phyloP scores from a whole-genome alignment of 2,797 vertebrate genomes.

The Microcaecilia unicolor region DNA sequence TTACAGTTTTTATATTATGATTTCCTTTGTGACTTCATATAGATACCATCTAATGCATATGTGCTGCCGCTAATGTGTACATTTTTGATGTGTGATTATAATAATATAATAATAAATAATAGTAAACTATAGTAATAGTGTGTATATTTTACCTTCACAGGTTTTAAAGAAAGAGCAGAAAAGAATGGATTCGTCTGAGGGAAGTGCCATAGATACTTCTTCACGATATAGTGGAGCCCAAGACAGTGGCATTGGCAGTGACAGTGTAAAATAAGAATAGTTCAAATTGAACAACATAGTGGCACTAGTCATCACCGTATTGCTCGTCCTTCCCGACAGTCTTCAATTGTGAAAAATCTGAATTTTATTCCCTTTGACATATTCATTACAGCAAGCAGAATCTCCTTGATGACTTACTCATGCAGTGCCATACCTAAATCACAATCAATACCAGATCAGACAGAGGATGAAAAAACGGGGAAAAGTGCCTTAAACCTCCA shows the following conservation, averaged over 20 bases:
- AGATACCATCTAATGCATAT: slow-evolving; percentile 23
- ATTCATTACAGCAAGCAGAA: slow-evolving; percentile 83
- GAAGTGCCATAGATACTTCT: slow-evolving; percentile 54
- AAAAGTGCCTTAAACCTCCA: slow-evolving; percentile 66
- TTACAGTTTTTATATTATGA: slow-evolving; percentile 9
- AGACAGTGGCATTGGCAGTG: slow-evolving; percentile 94
- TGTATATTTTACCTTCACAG: slow-evolving; percentile 60
- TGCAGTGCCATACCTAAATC: slow-evolving; percentile 51
- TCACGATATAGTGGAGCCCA: slow-evolving; percentile 78
- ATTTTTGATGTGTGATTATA: slow-evolving; percentile 10
- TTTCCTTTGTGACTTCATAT: slow-evolving; percentile 17
- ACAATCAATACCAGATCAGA: slow-evolving; percentile 47
- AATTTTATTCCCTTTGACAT: slow-evolving; percentile 92
- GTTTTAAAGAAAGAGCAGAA: slow-evolving; percentile 66
- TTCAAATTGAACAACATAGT: slow-evolving; percentile 87
- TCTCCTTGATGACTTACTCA: slow-evolving; percentile 90
- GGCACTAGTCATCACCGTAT: slow-evolving; percentile 87
- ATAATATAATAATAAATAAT: slow-evolving; percentile 22
- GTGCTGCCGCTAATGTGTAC: slow-evolving; percentile 23
- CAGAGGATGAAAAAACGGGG: slow-evolving; percentile 54
- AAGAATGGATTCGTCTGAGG: slow-evolving; percentile 43
- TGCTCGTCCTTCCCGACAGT: slow-evolving; percentile 79
- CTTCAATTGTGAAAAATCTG: slow-evolving; percentile 89
- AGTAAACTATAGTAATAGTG: too few species aligned
- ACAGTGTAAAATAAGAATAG: slow-evolving; percentile 84